phyloP scores from a whole-genome alignment of 2,113 vertebrate genomes.

The Plecotus auritus region DNA sequence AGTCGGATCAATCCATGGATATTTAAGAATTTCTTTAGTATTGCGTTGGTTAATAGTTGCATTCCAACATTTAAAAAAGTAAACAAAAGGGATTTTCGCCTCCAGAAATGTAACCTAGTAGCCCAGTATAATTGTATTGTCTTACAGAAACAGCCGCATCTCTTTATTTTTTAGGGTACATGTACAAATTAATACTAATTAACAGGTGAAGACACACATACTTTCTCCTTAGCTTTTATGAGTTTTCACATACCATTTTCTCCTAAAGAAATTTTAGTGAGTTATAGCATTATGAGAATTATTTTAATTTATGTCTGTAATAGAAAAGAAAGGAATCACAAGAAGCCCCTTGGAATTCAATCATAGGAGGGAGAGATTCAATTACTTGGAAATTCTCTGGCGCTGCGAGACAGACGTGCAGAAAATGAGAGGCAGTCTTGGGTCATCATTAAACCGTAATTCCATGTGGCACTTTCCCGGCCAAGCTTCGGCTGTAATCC shows the following conservation, averaged over 20 bases:
- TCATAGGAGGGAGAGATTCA: conserved; percentile 77
- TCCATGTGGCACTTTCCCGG: conserved; percentile 63
- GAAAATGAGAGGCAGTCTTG: conserved; percentile 65
- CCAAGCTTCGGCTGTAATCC: conserved; percentile 41
- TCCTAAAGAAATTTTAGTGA: conserved; percentile 65
- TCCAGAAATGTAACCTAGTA: not conserved
- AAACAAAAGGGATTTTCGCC: not conserved
- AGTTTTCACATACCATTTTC: conserved; percentile 67
- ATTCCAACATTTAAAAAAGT: conserved; percentile 7
- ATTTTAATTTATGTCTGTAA: conserved; percentile 75
- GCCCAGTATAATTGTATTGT: not conserved
- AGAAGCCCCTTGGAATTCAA: conserved; percentile 68
- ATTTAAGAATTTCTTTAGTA: not conserved
- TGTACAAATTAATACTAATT: conserved; percentile 42
- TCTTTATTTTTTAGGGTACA: conserved; percentile 28
- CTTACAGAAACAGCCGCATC: not conserved
- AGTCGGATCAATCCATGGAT: not conserved
- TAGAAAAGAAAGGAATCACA: conserved; percentile 64
- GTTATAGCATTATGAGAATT: conserved; percentile 58
- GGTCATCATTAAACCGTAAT: conserved; percentile 74
- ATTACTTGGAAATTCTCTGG: conserved; percentile 73
- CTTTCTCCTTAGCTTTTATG: conserved; percentile 55
- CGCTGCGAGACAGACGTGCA: conserved; percentile 59
- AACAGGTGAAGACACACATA: conserved; percentile 45
- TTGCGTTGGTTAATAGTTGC: not conserved